Percentiles rank a stretch among this genome's conserved stretches.
Evolutionary conservation across 2,797 vertebrate genomes (phyloP).

Genomic region (Pseudochromis fuscus): DNA sequence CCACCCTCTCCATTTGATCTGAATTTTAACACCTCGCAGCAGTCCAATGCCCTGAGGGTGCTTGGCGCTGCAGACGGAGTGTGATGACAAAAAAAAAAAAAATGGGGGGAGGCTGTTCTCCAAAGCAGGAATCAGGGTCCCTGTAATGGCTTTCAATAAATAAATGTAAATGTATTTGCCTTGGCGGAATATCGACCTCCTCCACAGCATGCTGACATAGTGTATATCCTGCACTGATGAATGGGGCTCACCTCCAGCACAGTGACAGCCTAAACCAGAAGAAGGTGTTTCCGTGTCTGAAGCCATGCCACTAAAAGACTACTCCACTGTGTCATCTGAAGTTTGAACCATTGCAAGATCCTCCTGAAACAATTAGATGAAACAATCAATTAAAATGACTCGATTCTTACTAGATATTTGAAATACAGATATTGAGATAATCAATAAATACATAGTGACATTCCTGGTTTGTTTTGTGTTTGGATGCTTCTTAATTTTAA

Average conservation of each 20-base stretch:
- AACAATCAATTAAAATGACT: background rate
- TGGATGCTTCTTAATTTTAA: background rate
- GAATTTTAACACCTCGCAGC: conserved; percentile 53
- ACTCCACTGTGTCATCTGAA: conserved; percentile 17
- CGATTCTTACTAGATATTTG: too few species aligned
- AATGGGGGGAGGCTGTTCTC: conserved; percentile 2
- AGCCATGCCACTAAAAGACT: conserved; percentile 17
- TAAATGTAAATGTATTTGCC: conserved; percentile 62
- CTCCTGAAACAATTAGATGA: background rate
- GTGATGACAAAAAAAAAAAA: too few species aligned
- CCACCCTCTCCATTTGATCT: conserved; percentile 36
- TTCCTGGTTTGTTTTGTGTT: background rate
- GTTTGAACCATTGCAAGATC: conserved; percentile 9
- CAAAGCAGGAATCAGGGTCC: conserved; percentile 20
- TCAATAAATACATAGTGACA: too few species aligned
- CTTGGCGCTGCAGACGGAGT: background rate
- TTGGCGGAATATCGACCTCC: conserved; percentile 53
- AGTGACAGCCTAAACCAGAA: conserved; percentile 34
- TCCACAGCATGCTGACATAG: conserved; percentile 60
- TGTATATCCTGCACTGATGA: conserved; percentile 50
- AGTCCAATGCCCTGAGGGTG: background rate
- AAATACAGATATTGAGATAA: too few species aligned
- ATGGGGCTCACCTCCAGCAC: conserved; percentile 48
- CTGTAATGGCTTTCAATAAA: conserved; percentile 52
- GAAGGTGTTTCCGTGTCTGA: conserved; percentile 28